Evolutionary conservation across 2,797 vertebrate species (phyloP), one percentile per base, ranked within the genome.

Genomic region (Protonibea diacanthus): DNA sequence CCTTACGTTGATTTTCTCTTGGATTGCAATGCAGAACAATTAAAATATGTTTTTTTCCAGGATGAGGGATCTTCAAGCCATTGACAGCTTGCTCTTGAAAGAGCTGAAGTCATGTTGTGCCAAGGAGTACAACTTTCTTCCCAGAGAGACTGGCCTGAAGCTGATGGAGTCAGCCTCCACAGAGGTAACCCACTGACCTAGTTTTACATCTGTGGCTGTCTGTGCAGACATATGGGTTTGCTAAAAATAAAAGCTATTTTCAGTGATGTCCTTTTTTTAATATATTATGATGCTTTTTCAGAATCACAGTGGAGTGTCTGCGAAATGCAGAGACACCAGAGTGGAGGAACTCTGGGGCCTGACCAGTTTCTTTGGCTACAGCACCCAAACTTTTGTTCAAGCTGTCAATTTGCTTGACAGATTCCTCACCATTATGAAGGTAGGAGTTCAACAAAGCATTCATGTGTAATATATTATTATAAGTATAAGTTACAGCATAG

Each of bases 341-440:
- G 98, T 98, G 78, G 97, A 98, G 89, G 98, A 99, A 78, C 94
- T 99, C 57, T 97, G 97, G 96, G 96, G 98, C 68, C 91, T 99
- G 91, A 97, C 96, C 82, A 99, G 94, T 88, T 99, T 99, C 88
- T 99, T 99, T 68, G 97, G 97, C 71, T 98, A 97, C 93, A 95
- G 96, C 87, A 98, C 97, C 48, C 96, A 97, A 87, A 99, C 98
- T 0, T 99, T 99, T 93, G 97, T 98, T 74, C 93, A 97, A 91
- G 96, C 98, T 82, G 97, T 98, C 70, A 99, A 97, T 91, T 95
- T 99, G 86, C 94, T 99, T 82, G 98, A 99, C 89, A 95, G 98
- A 92, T 99, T 99, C 91, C 91, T 99, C 87, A 94, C 98, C 64
- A 94, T 97, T 68, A 99, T 99, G 97, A 99, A 99, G 97, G 98